Evolutionary conservation across 2,888 invertebrate genomes (phyloP), one percentile per base, ranked within the genome.

Genomic region (Petrolisthes cinctipes): DNA sequence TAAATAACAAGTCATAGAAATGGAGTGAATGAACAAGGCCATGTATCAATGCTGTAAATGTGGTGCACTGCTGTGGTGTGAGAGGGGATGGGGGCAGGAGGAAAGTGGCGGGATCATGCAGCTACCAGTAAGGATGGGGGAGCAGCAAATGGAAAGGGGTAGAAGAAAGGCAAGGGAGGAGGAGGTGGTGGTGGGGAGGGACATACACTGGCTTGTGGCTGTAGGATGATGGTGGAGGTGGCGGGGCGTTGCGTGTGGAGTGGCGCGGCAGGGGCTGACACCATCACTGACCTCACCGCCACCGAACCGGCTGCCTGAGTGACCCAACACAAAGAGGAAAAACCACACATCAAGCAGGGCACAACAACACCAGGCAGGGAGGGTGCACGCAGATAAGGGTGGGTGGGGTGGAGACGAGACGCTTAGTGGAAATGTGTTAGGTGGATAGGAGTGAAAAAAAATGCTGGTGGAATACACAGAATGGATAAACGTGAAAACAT

Each of bases 171-270:
- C 37, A 81, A 20, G 23, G 80, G 9, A 75, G 51, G 11, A 51
- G 37, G 81, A 66, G 66, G 66, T 37, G 23, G 23, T 17, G n/a
- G 20, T 23, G 71, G 84, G 68, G 85, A 66, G 85, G 88, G 88
- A 88, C 88, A 88, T 88, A 88, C 88, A 88, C 82, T 85, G 85
- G 88, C 78, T 82, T 88, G 88, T 82, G 88, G 78, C 85, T 88
- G 88, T 82, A 88, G 88, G 78, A 85, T 82, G 85, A 88, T 88
- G 85, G 88, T 80, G 68, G 78, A 73, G 37, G 37, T n/a, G 51
- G 23, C 37, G 75, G 11, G 23, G 23, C 9, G 37, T 14, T 51
- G 54, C 51, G 11, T 14, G 11, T 17, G 37, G 82, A 84, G 80
- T 51, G 75, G 87, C 81, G 87, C 81, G 37, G 85, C 85, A 53